Conservation (phyloP, 2,113 vertebrate genomes). For the Aleadryas rufinucha region DNA sequence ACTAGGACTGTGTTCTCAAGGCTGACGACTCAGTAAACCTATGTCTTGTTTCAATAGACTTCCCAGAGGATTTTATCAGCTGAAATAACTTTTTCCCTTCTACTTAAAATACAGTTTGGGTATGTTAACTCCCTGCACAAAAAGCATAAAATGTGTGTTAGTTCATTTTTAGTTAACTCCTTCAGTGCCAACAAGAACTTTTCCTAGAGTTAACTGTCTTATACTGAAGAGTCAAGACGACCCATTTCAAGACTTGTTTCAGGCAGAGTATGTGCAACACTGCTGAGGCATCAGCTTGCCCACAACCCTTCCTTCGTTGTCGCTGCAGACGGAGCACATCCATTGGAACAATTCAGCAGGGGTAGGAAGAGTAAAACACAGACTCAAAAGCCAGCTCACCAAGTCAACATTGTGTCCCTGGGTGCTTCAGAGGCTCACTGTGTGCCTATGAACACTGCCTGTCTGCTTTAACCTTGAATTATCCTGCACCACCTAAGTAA, state of each 20-base stretch:
- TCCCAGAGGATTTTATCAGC: neutral
- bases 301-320: neutral
- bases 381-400: neutral
- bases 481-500: accelerated
- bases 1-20: neutral
- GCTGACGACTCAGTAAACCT: neutral
- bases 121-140: neutral
- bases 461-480: neutral
- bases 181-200: neutral
- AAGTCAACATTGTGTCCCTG: neutral
- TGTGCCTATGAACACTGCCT: neutral
- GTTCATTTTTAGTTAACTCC: neutral
- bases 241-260: neutral
- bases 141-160: neutral
- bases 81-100: neutral
- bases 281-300: neutral
- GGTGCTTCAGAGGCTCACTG: neutral
- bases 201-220: neutral
- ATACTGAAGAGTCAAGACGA: neutral
- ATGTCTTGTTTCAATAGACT: neutral
- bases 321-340: neutral
- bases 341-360: neutral
- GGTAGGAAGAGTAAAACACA: neutral
- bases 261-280: neutral
- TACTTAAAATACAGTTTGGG: neutral